phyloP scores from a whole-genome alignment of 2,113 vertebrate species.

The Hymenochirus boettgeri region DNA sequence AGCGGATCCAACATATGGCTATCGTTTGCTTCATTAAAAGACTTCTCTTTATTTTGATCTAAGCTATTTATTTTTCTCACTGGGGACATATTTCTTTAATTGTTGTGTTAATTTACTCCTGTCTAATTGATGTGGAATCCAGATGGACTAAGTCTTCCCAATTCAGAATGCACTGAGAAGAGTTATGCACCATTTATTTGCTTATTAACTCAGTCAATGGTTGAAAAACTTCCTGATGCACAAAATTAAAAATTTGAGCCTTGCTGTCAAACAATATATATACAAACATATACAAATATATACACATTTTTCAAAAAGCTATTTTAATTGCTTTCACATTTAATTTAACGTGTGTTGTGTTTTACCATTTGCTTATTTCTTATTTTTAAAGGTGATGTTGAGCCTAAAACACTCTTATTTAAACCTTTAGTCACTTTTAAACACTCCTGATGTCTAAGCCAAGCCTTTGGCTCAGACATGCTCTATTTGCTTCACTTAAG shows the following conservation, averaged over 20 bases:
- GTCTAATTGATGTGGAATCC: slow-evolving; percentile 38
- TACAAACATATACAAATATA: no score
- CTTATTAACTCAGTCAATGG: slow-evolving; percentile 26
- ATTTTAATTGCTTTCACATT: no score
- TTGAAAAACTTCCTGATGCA: slow-evolving; percentile 13
- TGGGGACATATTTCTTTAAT: slow-evolving; percentile 44
- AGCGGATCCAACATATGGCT: slow-evolving; percentile 35
- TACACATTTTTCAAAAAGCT: no score
- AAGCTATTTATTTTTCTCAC: slow-evolving; percentile 36
- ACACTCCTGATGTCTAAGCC: no score
- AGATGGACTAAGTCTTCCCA: slow-evolving; percentile 37
- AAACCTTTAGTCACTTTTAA: no score
- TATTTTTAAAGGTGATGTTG: no score
- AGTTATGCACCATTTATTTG: slow-evolving; percentile 39
- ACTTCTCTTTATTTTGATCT: slow-evolving; percentile 35
- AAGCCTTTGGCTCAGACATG: no score
- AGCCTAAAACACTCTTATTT: no score
- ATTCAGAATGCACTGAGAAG: slow-evolving; percentile 21
- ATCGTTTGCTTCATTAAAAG: slow-evolving; percentile 40
- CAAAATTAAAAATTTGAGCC: background rate
- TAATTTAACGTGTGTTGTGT: no score
- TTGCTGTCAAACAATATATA: no score
- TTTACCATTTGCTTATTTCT: no score
- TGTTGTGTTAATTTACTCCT: slow-evolving; percentile 39
- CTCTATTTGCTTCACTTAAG: no score